Evolutionary conservation across 2,113 vertebrate genomes (phyloP).

Genomic region (Tapirus terrestris): DNA sequence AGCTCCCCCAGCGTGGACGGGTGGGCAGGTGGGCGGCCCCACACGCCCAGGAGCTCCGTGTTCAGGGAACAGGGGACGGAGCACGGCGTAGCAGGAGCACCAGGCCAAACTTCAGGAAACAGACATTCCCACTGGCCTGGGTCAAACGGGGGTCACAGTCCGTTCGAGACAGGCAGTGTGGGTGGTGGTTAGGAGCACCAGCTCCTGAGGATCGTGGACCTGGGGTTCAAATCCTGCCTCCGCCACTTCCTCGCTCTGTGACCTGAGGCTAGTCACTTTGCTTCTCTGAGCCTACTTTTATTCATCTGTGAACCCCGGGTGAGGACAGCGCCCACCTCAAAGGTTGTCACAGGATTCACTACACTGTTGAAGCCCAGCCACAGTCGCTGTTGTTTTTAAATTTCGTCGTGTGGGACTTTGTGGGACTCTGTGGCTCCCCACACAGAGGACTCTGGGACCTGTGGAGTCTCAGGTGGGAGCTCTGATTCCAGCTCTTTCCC

Average conservation of each 20-base stretch:
- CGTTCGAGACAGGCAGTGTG: not conserved
- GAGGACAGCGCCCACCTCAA: too few species aligned
- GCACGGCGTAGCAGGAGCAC: not conserved
- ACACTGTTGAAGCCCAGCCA: too few species aligned
- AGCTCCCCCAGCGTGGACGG: accelerated
- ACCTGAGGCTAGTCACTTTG: not conserved
- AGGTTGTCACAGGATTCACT: accelerated
- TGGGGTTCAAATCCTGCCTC: not conserved
- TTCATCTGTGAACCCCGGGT: not conserved
- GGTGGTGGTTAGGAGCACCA: not conserved
- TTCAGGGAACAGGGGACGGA: not conserved
- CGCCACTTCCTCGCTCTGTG: not conserved
- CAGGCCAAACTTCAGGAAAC: not conserved
- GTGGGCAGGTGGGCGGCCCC: accelerated
- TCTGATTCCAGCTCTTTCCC: accelerated
- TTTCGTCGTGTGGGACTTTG: accelerated
- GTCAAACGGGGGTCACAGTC: accelerated
- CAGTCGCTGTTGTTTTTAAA: not conserved
- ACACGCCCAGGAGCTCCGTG: accelerated
- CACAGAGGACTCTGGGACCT: not conserved
- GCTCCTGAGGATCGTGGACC: too few species aligned
- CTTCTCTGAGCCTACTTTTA: not conserved
- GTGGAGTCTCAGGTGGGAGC: not conserved
- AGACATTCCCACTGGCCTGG: not conserved
- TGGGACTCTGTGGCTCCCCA: not conserved